phyloP scores from a whole-genome alignment of 2,888 invertebrate species.

The Lasioglossum figueresi region DNA sequence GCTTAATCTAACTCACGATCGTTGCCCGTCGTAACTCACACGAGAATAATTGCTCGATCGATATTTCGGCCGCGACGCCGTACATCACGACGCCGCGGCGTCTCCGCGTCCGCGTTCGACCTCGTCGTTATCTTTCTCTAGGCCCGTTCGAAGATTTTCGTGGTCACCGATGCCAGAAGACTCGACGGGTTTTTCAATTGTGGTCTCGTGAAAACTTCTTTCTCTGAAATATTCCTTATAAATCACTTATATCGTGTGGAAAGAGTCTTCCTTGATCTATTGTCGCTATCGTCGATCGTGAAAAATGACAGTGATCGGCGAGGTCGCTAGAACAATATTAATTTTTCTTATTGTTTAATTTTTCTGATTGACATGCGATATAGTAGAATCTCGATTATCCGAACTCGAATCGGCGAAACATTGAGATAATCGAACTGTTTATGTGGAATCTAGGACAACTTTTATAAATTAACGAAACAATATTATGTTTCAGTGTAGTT shows the following conservation, averaged over 20 bases:
- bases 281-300: too few relatives aligned
- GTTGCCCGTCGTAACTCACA: slow-evolving; percentile 79
- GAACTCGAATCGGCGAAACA: too few relatives aligned
- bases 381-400: too few relatives aligned
- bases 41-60: slow-evolving; percentile 81
- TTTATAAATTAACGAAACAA: not conserved
- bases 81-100: slow-evolving; percentile 68
- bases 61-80: slow-evolving; percentile 75
- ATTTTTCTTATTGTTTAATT: too few relatives aligned
- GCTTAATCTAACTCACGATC: slow-evolving; percentile 81
- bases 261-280: too few relatives aligned
- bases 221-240: too few relatives aligned
- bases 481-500: not conserved
- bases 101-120: slow-evolving; percentile 43
- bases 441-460: not conserved
- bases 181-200: not conserved
- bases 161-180: slow-evolving; percentile 8
- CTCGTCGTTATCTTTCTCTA: slow-evolving; percentile 44
- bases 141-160: slow-evolving; percentile 21
- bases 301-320: too few relatives aligned
- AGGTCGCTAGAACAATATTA: too few relatives aligned
- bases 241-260: too few relatives aligned
- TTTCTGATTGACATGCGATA: not conserved
- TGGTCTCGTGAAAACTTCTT: not conserved
- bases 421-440: too few relatives aligned